Evolutionary conservation across 2,888 invertebrate genomes (phyloP).

Genomic region (Leucoptera coffeella): DNA sequence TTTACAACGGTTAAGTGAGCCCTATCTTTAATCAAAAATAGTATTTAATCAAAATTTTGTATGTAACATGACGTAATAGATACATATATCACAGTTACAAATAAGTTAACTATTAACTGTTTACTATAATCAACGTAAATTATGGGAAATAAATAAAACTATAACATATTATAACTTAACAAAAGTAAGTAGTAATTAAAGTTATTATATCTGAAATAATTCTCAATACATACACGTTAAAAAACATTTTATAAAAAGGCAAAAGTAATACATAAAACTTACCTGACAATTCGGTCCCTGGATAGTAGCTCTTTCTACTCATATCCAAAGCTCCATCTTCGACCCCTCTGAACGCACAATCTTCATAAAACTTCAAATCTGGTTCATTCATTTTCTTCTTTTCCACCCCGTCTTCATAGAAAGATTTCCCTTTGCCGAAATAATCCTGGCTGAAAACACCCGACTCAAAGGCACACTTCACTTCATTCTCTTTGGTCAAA

Average conservation of each 20-base stretch:
- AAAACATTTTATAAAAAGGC: not conserved
- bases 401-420: conserved; percentile 15
- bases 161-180: too few species aligned
- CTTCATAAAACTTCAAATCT: conserved; percentile 34
- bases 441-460: conserved; percentile 26
- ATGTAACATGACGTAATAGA: too few species aligned
- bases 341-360: conserved; percentile 28
- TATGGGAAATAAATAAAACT: too few species aligned
- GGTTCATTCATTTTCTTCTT: conserved; percentile 33
- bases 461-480: conserved; percentile 36
- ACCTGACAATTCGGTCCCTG: conserved; percentile 44
- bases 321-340: conserved; percentile 44
- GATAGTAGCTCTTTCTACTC: conserved; percentile 38
- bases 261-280: conserved; percentile 5
- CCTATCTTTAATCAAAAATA: too few species aligned
- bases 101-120: too few species aligned
- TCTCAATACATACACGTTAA: too few species aligned
- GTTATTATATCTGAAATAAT: too few species aligned
- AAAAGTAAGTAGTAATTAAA: too few species aligned
- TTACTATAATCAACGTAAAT: too few species aligned
- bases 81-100: too few species aligned
- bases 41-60: too few species aligned
- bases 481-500: conserved; percentile 51
- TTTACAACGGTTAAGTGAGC: too few species aligned
- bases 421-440: conserved; percentile 15